Base-by-base conservation (phyloP, 1,140 invertebrate species). In the Drosophila serrata region DNA sequence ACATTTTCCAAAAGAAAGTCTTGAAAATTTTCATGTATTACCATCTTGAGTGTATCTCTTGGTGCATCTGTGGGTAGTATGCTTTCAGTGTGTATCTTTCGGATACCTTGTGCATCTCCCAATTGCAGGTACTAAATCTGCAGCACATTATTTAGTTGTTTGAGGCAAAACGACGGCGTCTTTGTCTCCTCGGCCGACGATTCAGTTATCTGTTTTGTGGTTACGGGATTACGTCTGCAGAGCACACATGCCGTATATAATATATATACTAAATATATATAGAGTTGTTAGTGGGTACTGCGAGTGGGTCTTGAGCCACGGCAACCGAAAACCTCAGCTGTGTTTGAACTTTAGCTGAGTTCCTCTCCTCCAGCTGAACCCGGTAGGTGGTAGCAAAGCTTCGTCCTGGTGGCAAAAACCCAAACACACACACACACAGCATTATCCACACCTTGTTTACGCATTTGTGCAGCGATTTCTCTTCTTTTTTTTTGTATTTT, bases 91-190 rank as follows among this genome's bases (percentile, higher is more conserved):
- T 86, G 78, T 69, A 75, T 65, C 57, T 84, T 55, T 65, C 45
- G 48, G 61, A 56, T 73, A 58, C 40, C 59, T 6, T 17, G 12
- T 35, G 15, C 40, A 45, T 37, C 22, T 15, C 19, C 51, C 51
- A 55, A 24, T 55, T 55, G 45, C 56, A 24, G 56, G 48, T 77
- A 81, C 72, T 81, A 90, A 90, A 88, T 84, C 82, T 88, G 55
- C 53, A 45, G 85, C 77, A 90, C 85, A 90, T 88, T 88, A 88
- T 88, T 90, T 90, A 88, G 84, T 84, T 88, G 85, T 88, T 88
- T 80, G 85, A 48, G 73, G 37, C 40, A 31, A 31, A 39, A 37
- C 43, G 46, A 46, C 53, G 46, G 65, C 57, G 45, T 74, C 76
- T 80, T 80, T 82, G 72, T 75, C 73, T 77, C 75, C 56, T 72